Evolutionary conservation across 2,888 invertebrate genomes (phyloP), one percentile per base, ranked within the genome.

Genomic region (Protonemura montana): DNA sequence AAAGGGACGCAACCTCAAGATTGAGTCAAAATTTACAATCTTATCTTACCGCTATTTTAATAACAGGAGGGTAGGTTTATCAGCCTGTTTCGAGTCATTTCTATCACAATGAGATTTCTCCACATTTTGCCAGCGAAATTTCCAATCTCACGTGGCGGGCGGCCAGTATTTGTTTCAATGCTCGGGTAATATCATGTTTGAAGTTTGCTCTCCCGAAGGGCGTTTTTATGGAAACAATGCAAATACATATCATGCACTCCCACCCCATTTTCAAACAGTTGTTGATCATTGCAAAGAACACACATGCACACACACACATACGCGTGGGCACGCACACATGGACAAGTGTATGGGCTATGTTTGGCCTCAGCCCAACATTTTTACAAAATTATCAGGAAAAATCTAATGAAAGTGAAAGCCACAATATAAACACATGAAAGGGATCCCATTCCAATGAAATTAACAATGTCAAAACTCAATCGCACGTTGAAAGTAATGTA

Each of bases 261-360:
- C 21, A 21, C 3, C 59, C 59, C 59, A 21, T 13, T 59, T 59
- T 59, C 59, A 10, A 21, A 59, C 21, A 59, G 59, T 59, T 59
- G 59, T 59, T 59, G 59, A 59, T 59, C 59, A 59, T 59, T 59
- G 59, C 13, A 59, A 59, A 59, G 59, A 59, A 59, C 59, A 59
- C 59, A 59, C 59, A 21, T 10, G 10, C 10, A 35, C 10, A 35
- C 35, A 35, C 35, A 35, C 3, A 35, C 3, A 35, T 10, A 35
- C 35, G 10, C 35, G 10, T 10, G 35, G 3, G 35, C 10, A 35
- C 35, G 35, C 35, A 35, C 35, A 35, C 35, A n/a, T n/a, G 3
- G 35, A 35, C 35, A 6, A 35, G 35, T 6, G 35, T n/a, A n/a
- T 35, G 35, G 10, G 59, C 59, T 10, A 59, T 59, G 41, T 59